Percentiles rank a stretch among this genome's conserved stretches.
These are phyloP conservation scores for Leptinotarsa haldemani DNA, from an alignment of 2,888 invertebrate species.

Conservation along the genomic window DNA sequence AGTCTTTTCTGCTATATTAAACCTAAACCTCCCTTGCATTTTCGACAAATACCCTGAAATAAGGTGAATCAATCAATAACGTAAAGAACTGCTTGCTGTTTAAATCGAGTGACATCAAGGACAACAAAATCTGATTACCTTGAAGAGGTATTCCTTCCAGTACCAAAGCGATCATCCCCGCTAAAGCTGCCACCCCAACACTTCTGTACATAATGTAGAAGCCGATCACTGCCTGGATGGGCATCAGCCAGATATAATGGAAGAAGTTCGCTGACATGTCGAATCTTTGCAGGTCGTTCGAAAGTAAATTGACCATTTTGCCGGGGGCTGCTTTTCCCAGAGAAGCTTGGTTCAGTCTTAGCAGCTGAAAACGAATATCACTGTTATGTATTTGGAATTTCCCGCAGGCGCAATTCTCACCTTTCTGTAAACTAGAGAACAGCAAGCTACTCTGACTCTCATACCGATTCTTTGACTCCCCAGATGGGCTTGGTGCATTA, in stretches of 20 bases:
- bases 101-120: neutral
- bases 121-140: constrained; percentile 58
- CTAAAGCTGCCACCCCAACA: constrained; percentile 70
- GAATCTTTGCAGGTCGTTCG: constrained; percentile 87
- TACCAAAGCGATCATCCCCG: constrained; percentile 72
- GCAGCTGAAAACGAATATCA: constrained; percentile 63
- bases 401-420: constrained; percentile 63
- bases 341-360: constrained; percentile 75
- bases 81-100: too few species aligned
- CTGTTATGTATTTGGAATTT: too few species aligned
- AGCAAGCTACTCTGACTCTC: constrained; percentile 81
- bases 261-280: constrained; percentile 77
- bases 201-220: constrained; percentile 71
- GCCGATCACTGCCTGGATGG: constrained; percentile 76
- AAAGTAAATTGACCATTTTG: constrained; percentile 85
- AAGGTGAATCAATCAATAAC: neutral
- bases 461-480: constrained; percentile 77
- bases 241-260: constrained; percentile 87
- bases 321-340: constrained; percentile 86
- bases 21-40: constrained; percentile 63
- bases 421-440: constrained; percentile 86
- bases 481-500: constrained; percentile 74
- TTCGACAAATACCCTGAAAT: constrained; percentile 64
- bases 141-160: constrained; percentile 69
- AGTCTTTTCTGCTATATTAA: constrained; percentile 67